Evolutionary conservation across 2,888 invertebrate species (phyloP), one percentile per base, ranked within the genome.

Genomic region (Meghimatium bilineatum): DNA sequence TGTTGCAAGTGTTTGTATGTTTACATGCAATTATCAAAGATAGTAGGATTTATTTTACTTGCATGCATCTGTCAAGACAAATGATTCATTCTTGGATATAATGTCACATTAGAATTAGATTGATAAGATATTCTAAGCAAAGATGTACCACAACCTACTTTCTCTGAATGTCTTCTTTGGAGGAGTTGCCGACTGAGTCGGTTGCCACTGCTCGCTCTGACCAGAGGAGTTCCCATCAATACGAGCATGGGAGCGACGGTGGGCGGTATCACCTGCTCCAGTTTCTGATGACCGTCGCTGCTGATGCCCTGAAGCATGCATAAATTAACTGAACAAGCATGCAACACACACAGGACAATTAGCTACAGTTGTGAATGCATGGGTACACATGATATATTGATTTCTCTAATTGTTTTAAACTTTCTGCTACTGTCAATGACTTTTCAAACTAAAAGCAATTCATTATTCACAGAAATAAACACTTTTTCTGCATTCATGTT

Each of bases 261-360:
- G 80, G 12, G 80, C 80, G 20, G 80, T 69, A 32, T 76, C 84
- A 23, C 74, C 63, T 29, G 52, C 74, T 32, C 74, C 63, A 63
- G 34, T 71, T 10, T 60, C 78, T 32, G 34, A 17, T 26, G n/a
- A 34, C 78, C n/a, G 49, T 3, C 20, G 44, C 12, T 10, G 14
- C 52, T 60, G 72, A 44, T 44, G 80, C n/a, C 44, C 84, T 84
- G 84, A 76, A 84, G 80, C 84, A 84, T 84, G 84, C 84, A 80
- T 36, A 84, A 63, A 38, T 77, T 81, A 44, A 74, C 74, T n/a
- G 32, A 52, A 52, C 49, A 74, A 74, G 74, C 74, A 74, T 74
- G 74, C 74, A 74, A 74, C 49, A 74, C 29, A 10, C 49, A 74
- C 52, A 23, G 52, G 20, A 74, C 49, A 74, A 17, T 14, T 12